Conservation (phyloP, 2,113 vertebrate genomes). For the Colossoma macropomum region DNA sequence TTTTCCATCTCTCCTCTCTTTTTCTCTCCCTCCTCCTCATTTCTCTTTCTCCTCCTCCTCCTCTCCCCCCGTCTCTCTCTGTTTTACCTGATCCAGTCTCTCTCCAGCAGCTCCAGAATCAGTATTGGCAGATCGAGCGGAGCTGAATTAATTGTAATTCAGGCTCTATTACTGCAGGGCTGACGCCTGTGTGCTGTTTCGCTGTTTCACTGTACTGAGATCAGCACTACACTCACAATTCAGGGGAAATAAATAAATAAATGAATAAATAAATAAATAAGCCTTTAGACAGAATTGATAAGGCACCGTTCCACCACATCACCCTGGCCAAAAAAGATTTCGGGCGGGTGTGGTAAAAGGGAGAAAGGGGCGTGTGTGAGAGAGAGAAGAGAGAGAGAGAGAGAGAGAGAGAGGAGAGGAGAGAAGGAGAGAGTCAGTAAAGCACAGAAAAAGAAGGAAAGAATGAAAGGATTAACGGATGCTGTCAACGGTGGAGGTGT, state of each 20-base stretch:
- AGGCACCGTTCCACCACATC: conserved; percentile 61
- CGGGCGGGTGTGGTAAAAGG: conserved; percentile 7
- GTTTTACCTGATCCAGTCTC: not conserved
- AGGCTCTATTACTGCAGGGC: conserved; percentile 67
- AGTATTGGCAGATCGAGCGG: conserved; percentile 73
- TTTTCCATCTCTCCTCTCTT: too few species aligned
- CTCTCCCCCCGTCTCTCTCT: conserved; percentile 6
- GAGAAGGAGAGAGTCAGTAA: not conserved
- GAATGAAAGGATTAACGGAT: conserved; percentile 24
- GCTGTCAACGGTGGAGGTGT: conserved; percentile 63
- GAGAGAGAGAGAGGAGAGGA: not conserved
- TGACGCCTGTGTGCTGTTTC: not conserved
- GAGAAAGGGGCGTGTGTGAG: not conserved
- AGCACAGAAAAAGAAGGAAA: not conserved
- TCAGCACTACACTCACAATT: conserved; percentile 50
- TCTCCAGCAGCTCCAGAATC: conserved; percentile 49
- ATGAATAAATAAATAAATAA: conserved; percentile 58
- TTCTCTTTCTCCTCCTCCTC: not conserved
- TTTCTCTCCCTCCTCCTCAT: not conserved
- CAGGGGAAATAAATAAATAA: not conserved
- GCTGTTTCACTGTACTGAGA: conserved; percentile 53
- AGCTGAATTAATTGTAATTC: conserved; percentile 75
- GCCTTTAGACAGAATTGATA: conserved; percentile 76
- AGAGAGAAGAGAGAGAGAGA: not conserved
- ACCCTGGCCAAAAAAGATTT: conserved; percentile 17